phyloP scores from a whole-genome alignment of 1,140 invertebrate genomes.

The Goniozus legneri region DNA sequence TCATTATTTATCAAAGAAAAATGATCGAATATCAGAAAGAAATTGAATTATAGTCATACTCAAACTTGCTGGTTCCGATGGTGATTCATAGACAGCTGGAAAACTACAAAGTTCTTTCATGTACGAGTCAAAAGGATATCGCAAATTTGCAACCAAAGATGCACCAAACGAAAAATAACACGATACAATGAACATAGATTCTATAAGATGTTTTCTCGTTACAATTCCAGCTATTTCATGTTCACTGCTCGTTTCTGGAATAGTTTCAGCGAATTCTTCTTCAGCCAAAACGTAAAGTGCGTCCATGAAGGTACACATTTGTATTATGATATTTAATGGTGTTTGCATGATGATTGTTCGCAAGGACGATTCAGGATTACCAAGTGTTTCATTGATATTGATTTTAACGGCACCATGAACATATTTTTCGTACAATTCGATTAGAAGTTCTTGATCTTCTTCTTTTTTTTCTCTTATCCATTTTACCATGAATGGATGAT shows the following conservation, averaged over 20 bases:
- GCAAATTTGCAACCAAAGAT: slow-evolving; percentile 61
- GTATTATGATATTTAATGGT: slow-evolving; percentile 79
- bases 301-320: slow-evolving; percentile 80
- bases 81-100: slow-evolving; percentile 62
- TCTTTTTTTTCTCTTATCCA: slow-evolving; percentile 58
- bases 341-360: slow-evolving; percentile 81
- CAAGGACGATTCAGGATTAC: slow-evolving; percentile 67
- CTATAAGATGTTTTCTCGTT: slow-evolving; percentile 28
- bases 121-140: slow-evolving; percentile 72
- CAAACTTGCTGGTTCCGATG: slow-evolving; percentile 61
- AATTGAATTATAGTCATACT: slow-evolving; percentile 47
- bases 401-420: slow-evolving; percentile 67
- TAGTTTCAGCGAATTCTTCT: slow-evolving; percentile 52
- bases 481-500: slow-evolving; percentile 78
- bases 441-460: slow-evolving; percentile 58
- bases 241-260: slow-evolving; percentile 8
- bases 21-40: slow-evolving; percentile 3
- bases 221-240: slow-evolving; percentile 18
- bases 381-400: slow-evolving; percentile 73
- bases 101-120: slow-evolving; percentile 74
- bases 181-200: slow-evolving; percentile 56
- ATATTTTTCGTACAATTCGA: slow-evolving; percentile 69
- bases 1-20: too few species aligned
- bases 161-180: slow-evolving; percentile 84
- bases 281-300: slow-evolving; percentile 57